A percentile compares a stretch with the other conserved stretches of the same genome.
Evolutionary conservation across 1,140 invertebrate species (phyloP).

Genomic region (Drosophila jambulina): DNA sequence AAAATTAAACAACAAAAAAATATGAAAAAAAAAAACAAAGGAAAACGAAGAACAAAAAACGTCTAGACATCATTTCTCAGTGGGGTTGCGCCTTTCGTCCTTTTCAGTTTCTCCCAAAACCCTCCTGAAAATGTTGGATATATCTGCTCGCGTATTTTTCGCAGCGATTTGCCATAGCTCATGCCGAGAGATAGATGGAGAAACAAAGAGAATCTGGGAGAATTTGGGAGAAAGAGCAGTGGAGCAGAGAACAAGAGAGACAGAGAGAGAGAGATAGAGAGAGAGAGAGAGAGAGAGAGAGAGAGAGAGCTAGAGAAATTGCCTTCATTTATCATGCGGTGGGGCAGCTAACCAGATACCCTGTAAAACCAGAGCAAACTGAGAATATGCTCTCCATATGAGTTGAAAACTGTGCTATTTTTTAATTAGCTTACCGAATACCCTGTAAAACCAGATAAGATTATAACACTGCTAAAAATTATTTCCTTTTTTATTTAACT

Average conservation of each 20-base stretch:
- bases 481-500: too few species aligned
- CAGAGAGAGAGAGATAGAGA: conserved; percentile 33
- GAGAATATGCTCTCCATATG: neutral
- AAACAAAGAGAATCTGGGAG: conserved; percentile 28
- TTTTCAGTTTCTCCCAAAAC: conserved; percentile 7
- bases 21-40: neutral
- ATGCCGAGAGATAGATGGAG: conserved; percentile 27
- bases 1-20: too few species aligned
- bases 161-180: conserved; percentile 58
- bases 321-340: conserved; percentile 63
- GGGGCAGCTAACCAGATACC: conserved; percentile 17
- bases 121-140: conserved; percentile 47
- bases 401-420: too few species aligned
- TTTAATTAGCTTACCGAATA: too few species aligned
- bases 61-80: conserved; percentile 79
- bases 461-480: too few species aligned
- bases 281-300: too few species aligned
- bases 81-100: neutral
- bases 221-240: conserved; percentile 15
- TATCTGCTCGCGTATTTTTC: conserved; percentile 58
- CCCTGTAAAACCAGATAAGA: too few species aligned
- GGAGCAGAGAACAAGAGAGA: neutral
- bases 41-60: conserved; percentile 45
- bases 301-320: conserved; percentile 47
- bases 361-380: neutral